Conservation (phyloP, 2,888 invertebrate species). For the Ophioninae sp. region DNA sequence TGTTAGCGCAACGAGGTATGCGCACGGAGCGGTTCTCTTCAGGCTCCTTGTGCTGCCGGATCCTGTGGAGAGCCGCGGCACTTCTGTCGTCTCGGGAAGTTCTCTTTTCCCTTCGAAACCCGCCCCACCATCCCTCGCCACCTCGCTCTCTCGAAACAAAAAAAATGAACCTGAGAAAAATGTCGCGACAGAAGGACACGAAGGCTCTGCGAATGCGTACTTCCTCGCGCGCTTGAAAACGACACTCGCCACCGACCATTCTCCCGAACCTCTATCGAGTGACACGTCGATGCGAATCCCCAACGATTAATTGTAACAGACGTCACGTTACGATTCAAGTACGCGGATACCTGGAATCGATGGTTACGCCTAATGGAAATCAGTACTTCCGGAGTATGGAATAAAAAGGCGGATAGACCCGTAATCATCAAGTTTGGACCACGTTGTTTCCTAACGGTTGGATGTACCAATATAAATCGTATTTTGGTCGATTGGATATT, state of each 20-base stretch:
- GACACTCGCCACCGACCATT: slow-evolving; percentile 7
- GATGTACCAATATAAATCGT: no score
- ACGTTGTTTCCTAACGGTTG: no score
- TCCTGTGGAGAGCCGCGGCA: slow-evolving; percentile 68
- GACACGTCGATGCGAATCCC: slow-evolving; percentile 7
- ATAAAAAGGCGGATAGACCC: no score
- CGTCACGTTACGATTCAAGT: background rate
- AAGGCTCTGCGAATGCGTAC: background rate
- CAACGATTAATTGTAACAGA: background rate
- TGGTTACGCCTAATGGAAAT: no score
- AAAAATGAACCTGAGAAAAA: slow-evolving; percentile 60
- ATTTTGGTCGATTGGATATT: no score
- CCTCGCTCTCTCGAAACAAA: slow-evolving; percentile 59
- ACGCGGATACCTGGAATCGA: no score
- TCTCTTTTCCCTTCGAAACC: slow-evolving; percentile 59
- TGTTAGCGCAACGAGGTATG: slow-evolving; percentile 80
- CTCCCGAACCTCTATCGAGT: background rate
- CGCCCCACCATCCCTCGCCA: slow-evolving; percentile 68
- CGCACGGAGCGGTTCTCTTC: slow-evolving; percentile 62
- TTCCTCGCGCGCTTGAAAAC: slow-evolving; percentile 21
- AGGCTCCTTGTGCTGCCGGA: slow-evolving; percentile 46
- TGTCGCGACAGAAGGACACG: slow-evolving; percentile 34
- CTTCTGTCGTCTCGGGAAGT: slow-evolving; percentile 71
- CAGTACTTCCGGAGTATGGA: no score
- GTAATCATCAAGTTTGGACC: no score